Evolutionary conservation across 2,113 vertebrate genomes (phyloP).

Genomic region (Laterallus jamaicensis): DNA sequence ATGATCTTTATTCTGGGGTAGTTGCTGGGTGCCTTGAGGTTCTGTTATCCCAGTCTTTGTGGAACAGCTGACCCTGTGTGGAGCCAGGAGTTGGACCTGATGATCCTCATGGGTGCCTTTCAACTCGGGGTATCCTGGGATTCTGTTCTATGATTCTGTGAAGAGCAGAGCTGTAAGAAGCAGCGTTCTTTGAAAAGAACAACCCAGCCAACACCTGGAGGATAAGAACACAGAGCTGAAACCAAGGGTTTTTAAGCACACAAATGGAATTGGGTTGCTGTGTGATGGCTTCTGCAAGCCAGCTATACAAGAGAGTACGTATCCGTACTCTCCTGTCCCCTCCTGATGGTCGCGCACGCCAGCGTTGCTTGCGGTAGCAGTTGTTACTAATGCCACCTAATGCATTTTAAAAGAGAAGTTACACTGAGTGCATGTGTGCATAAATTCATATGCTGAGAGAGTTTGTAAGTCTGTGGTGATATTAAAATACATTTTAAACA

Average conservation of each 20-base stretch:
- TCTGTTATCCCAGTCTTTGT: neutral
- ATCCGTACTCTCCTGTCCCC: neutral
- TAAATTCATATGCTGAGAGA: neutral
- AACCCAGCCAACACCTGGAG: neutral
- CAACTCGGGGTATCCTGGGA: too few relatives aligned
- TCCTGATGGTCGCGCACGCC: neutral
- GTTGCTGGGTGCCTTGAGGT: neutral
- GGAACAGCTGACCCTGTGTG: neutral
- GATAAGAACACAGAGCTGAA: neutral
- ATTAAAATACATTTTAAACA: neutral
- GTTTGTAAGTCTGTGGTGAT: neutral
- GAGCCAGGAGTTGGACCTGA: too few relatives aligned
- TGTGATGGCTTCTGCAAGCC: neutral
- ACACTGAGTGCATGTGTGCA: neutral
- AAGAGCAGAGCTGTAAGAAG: neutral
- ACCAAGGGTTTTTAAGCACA: neutral
- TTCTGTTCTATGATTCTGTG: too few relatives aligned
- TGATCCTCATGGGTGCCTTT: too few relatives aligned
- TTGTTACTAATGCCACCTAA: neutral
- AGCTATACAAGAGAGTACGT: neutral
- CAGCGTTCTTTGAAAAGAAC: neutral
- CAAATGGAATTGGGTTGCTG: neutral
- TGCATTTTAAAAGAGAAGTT: neutral
- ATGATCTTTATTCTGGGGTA: neutral
- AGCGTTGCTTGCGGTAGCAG: accelerated